Evolutionary conservation across 2,888 invertebrate species (phyloP), one percentile per base, ranked within the genome.

Genomic region (Muscina levida): DNA sequence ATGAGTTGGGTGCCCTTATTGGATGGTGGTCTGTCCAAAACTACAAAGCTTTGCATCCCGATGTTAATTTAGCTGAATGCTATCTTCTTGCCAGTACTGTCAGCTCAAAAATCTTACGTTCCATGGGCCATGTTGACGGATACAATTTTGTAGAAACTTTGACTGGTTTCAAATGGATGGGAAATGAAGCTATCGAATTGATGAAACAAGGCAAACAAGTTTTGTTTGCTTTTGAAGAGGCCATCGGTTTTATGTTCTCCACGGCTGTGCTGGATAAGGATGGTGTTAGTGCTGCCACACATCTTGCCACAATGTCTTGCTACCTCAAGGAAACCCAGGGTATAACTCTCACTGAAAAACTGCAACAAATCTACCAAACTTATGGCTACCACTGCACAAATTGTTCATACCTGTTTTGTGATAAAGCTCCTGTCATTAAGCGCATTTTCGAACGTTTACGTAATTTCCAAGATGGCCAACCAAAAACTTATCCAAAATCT

Each of bases 131-230:
- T 57, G 93, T 92, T 0, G 95, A 96, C 87, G 98, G 96, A 2
- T 95, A 95, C 75, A 92, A 94, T 84, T 93, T 94, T 83, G 90
- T 92, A 82, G 98, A 99, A 91, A 99, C 99, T 0, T 92, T 99
- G 70, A 99, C 99, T 0, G 99, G 99, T 0, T 99, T 99, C 89
- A 99, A 99, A 88, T 99, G 98, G 98, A 98, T 99, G 97, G 99
- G 93, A 4, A 99, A 98, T 90, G 93, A 93, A 86, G 93, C 96
- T 0, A 91, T 94, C 37, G 93, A 97, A 5, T 91, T 98, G 72
- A 90, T 94, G 42, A 91, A 93, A 75, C 90, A 94, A 72, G 95
- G 94, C 31, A 96, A 96, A 85, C 91, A 92, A 10, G 96, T 98
- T 0, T 89, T 99, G 70, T 97, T 98, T 91, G 98, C 98, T 0